Conservation (phyloP, 2,888 invertebrate species). For the Lasius fuliginosus region DNA sequence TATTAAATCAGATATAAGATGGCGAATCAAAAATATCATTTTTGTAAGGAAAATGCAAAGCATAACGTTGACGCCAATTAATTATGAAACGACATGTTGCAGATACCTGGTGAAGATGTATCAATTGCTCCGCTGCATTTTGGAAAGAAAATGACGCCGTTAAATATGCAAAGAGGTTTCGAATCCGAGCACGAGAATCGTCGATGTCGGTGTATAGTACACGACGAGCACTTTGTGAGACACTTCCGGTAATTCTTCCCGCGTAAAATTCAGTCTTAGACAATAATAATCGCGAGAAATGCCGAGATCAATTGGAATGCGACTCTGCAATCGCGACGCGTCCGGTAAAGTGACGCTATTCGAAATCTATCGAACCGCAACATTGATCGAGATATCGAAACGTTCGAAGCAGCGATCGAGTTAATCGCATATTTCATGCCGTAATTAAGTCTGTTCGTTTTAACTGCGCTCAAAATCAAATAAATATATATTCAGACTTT, state of each 20-base stretch:
- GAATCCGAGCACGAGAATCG: background rate
- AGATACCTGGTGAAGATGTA: background rate
- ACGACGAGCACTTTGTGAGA: background rate
- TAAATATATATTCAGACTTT: background rate
- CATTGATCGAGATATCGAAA: background rate
- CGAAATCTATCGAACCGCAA: background rate
- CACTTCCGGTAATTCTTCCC: background rate
- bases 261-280: background rate
- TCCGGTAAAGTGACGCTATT: background rate
- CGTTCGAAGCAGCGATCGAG: background rate
- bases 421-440: background rate
- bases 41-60: background rate
- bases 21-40: background rate
- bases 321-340: too few species aligned
- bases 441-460: background rate
- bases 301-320: too few species aligned
- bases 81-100: background rate
- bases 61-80: background rate
- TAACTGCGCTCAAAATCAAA: background rate
- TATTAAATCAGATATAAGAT: slow-evolving; percentile 12
- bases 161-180: too few species aligned
- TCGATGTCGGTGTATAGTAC: background rate
- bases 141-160: too few species aligned
- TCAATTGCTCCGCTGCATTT: background rate
- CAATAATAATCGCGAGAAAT: background rate